Conservation (phyloP, 2,797 vertebrate species). For the Coracias cyanogaster region DNA sequence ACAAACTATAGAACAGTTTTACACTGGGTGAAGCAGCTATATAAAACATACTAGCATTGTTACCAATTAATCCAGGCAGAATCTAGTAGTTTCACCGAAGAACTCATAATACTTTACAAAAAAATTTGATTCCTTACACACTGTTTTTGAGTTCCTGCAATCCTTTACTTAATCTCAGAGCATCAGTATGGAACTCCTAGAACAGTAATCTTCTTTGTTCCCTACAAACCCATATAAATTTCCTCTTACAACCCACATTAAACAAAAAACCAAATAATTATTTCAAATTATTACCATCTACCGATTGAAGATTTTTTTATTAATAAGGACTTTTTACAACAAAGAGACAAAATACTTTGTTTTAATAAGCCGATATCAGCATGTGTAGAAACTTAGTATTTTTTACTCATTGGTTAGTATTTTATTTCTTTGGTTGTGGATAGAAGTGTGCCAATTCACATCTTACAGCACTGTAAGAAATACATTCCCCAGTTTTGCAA, state of each 20-base stretch:
- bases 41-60: accelerated
- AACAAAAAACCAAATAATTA: neutral
- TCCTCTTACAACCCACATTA: neutral
- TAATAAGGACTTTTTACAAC: neutral
- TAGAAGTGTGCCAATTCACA: neutral
- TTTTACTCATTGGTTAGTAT: neutral
- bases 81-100: neutral
- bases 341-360: neutral
- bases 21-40: neutral
- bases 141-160: neutral
- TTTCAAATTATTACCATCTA: neutral
- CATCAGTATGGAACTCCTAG: neutral
- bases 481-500: neutral
- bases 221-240: neutral
- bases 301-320: neutral
- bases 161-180: neutral
- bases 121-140: neutral
- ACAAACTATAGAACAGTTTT: neutral
- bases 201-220: neutral
- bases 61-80: neutral
- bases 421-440: neutral
- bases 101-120: neutral
- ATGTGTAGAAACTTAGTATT: neutral
- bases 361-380: neutral
- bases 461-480: neutral